A percentile compares a stretch with the other conserved stretches of the same genome.
Conservation (phyloP, 2,113 vertebrate genomes). For the Mesocricetus auratus region DNA sequence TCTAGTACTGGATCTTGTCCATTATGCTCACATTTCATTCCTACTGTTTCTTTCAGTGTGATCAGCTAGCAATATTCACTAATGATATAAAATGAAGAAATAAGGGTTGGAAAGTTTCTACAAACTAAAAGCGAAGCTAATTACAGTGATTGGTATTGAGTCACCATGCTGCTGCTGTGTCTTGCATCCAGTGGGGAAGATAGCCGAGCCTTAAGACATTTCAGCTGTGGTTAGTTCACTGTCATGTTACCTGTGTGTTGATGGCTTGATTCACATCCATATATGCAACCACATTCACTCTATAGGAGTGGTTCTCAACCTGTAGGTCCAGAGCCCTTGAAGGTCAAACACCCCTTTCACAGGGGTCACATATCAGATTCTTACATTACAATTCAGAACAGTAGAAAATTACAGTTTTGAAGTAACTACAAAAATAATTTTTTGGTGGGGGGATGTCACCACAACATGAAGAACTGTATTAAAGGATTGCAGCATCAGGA, state of each 20-base stretch:
- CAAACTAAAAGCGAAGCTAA: neutral
- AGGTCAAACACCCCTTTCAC: neutral
- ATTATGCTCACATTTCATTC: neutral
- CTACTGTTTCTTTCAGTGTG: neutral
- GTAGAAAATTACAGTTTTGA: neutral
- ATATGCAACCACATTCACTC: neutral
- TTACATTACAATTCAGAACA: neutral
- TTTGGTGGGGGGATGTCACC: neutral
- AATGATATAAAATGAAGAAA: neutral
- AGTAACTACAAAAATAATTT: neutral
- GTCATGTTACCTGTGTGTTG: neutral
- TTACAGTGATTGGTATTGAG: fast-evolving
- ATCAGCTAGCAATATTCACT: neutral
- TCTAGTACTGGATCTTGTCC: neutral
- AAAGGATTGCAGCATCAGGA: neutral
- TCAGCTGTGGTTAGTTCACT: neutral
- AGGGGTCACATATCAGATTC: neutral
- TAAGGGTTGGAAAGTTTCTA: neutral
- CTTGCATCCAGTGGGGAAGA: neutral
- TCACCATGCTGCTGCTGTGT: neutral
- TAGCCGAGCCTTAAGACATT: neutral
- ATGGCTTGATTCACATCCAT: neutral
- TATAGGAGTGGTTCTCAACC: neutral
- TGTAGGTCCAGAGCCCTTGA: neutral
- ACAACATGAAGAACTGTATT: neutral